These are phyloP conservation scores for Fragum sueziense DNA, from an alignment of 2,888 invertebrate genomes.

Conservation along the genomic window DNA sequence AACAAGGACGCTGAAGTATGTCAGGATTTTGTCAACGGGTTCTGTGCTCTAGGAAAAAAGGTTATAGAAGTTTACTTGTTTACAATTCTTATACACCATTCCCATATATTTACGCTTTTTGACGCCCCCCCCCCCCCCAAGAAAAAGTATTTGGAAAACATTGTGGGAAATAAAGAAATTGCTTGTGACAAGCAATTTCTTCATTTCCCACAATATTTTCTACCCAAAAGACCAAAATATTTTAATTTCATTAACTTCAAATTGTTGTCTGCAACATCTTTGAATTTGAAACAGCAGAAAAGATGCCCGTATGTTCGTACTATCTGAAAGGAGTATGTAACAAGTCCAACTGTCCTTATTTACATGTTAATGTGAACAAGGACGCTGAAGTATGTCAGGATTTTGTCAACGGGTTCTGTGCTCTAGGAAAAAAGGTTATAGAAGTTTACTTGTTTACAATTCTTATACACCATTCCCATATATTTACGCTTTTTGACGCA, in stretches of 20 bases:
- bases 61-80: too few species aligned
- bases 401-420: constrained; percentile 93
- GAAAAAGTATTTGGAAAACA: too few species aligned
- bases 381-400: constrained; percentile 91
- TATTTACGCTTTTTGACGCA: background rate
- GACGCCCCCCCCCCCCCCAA: too few species aligned
- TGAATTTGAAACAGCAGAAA: too few species aligned
- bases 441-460: background rate
- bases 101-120: too few species aligned
- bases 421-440: constrained; percentile 88
- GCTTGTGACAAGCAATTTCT: too few species aligned
- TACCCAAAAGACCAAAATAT: too few species aligned
- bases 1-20: constrained; percentile 91
- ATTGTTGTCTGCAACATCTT: too few species aligned
- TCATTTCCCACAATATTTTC: too few species aligned
- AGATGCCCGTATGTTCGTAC: constrained; percentile 96
- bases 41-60: constrained; percentile 89
- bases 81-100: too few species aligned
- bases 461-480: background rate
- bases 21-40: constrained; percentile 91
- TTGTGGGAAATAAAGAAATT: too few species aligned
- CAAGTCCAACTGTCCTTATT: constrained; percentile 91
- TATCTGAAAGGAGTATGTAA: constrained; percentile 92
- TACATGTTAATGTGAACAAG: constrained; percentile 93
- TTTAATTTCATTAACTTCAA: too few species aligned